Evolutionary conservation across 2,113 vertebrate genomes (phyloP).

Genomic region (Cariama cristata): DNA sequence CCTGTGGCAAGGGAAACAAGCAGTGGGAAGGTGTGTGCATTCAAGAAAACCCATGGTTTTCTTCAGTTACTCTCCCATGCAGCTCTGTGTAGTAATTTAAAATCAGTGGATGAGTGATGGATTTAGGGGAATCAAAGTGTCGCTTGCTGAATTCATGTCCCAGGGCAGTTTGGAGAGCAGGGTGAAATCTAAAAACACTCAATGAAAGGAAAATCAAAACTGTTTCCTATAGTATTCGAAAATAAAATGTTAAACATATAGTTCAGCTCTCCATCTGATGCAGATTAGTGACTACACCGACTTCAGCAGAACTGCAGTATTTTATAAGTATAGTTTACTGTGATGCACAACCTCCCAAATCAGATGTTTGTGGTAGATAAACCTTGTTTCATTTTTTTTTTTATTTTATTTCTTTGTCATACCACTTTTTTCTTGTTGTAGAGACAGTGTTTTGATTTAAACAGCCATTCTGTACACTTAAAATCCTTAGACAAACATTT

Average conservation of each 20-base stretch:
- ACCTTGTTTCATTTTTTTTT: not conserved
- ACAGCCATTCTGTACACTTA: not conserved
- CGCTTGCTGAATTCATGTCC: not conserved
- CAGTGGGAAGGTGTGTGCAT: not conserved
- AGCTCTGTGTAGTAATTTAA: not conserved
- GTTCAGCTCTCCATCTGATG: not conserved
- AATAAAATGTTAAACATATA: not conserved
- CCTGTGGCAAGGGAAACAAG: not conserved
- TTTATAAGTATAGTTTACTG: not conserved
- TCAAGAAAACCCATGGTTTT: fast-evolving
- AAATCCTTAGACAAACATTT: not conserved
- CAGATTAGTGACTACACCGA: not conserved
- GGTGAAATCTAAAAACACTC: not conserved
- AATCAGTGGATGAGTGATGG: not conserved
- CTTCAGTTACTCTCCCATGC: not conserved
- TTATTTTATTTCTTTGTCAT: not conserved
- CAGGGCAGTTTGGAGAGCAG: not conserved
- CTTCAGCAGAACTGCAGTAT: not conserved
- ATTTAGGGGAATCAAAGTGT: not conserved
- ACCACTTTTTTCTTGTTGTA: not conserved
- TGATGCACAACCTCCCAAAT: not conserved
- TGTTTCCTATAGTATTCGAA: not conserved
- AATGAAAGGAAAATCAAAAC: not conserved
- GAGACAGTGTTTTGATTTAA: not conserved
- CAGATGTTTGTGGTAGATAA: not conserved